Evolutionary conservation across 1,140 invertebrate genomes (phyloP).

Genomic region (Penaeus indicus): DNA sequence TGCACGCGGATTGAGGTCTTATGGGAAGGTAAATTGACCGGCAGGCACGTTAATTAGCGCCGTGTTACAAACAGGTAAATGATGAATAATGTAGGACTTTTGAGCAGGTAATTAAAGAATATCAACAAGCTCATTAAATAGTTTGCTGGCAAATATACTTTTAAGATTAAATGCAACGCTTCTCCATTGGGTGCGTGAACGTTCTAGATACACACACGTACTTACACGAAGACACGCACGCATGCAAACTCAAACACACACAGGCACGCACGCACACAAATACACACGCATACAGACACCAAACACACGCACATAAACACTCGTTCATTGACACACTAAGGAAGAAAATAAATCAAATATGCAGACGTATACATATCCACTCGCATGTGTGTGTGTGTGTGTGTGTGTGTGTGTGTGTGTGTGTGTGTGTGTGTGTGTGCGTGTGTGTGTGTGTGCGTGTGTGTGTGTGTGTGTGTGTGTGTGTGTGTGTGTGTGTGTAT

Average conservation of each 20-base stretch:
- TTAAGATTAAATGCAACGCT: no score
- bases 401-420: neutral
- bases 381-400: neutral
- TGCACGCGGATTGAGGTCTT: conserved; percentile 32
- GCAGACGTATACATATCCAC: neutral
- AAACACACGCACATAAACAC: neutral
- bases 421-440: no score
- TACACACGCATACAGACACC: no score
- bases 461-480: no score
- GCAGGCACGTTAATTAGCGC: conserved; percentile 58
- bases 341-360: neutral
- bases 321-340: neutral
- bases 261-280: no score
- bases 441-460: no score
- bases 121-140: conserved; percentile 33
- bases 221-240: no score
- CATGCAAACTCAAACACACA: no score
- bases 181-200: no score
- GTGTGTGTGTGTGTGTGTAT: no score
- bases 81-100: conserved; percentile 48
- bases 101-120: conserved; percentile 53
- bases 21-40: conserved; percentile 43
- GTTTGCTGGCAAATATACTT: neutral
- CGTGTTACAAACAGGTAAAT: conserved; percentile 39
- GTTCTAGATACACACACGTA: no score